Evolutionary conservation across 2,113 vertebrate species (phyloP).

Genomic region (Meles meles): DNA sequence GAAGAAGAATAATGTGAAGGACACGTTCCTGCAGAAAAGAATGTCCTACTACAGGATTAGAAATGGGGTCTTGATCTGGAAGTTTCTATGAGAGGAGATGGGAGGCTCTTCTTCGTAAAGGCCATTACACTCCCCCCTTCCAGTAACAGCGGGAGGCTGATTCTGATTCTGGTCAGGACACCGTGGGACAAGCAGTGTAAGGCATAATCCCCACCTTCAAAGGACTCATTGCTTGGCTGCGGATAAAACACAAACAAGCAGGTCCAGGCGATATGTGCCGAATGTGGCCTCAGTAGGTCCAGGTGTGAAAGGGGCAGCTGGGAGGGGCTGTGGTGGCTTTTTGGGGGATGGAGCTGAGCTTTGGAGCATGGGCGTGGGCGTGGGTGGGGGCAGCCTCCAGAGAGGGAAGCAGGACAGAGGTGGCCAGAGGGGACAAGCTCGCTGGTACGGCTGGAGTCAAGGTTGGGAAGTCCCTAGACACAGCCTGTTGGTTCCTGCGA

Average conservation of each 20-base stretch:
- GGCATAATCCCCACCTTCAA: background rate
- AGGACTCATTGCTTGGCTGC: background rate
- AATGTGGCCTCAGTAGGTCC: background rate
- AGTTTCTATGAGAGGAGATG: background rate
- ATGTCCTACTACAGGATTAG: background rate
- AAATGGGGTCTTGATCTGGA: background rate
- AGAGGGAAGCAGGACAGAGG: background rate
- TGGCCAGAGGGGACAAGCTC: background rate
- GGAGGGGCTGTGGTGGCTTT: background rate
- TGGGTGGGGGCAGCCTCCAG: background rate
- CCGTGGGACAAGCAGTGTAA: background rate
- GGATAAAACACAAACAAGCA: accelerated
- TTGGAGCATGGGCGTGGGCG: background rate
- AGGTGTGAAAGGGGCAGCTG: accelerated
- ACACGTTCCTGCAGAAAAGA: background rate
- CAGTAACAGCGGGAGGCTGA: background rate
- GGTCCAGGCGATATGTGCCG: background rate
- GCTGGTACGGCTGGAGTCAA: background rate
- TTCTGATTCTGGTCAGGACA: background rate
- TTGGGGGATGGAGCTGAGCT: background rate
- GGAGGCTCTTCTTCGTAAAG: background rate
- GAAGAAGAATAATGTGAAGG: background rate
- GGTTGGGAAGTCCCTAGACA: background rate
- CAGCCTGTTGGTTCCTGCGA: background rate
- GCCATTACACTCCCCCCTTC: background rate